Conservation (phyloP, 2,113 vertebrate genomes). For the Microcebus lehilahytsara region DNA sequence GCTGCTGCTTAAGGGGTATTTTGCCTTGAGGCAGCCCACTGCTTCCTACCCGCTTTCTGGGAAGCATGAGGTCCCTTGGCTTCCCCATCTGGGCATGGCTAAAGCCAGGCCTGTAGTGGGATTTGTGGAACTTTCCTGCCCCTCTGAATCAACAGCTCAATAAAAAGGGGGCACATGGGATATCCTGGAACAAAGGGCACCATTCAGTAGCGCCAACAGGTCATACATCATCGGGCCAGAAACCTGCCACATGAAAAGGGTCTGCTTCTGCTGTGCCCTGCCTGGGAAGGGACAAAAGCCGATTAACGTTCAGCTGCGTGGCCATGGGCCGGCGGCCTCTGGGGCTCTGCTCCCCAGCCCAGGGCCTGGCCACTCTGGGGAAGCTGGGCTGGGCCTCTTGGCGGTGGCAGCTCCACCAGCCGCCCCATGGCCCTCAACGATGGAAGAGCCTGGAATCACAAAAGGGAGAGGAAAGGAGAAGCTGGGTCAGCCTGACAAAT, state of each 20-base stretch:
- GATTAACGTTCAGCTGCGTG: neutral
- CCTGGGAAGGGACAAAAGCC: neutral
- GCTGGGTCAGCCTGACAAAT: slow-evolving; percentile 74
- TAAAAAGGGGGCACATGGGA: slow-evolving; percentile 76
- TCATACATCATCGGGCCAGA: slow-evolving; percentile 76
- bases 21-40: neutral
- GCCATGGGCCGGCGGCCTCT: neutral
- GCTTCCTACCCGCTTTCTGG: slow-evolving; percentile 55
- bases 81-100: slow-evolving; percentile 51
- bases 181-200: slow-evolving; percentile 77
- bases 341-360: neutral
- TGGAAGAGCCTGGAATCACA: slow-evolving; percentile 18
- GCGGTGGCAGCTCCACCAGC: neutral
- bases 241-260: slow-evolving; percentile 75
- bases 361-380: neutral
- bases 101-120: slow-evolving; percentile 54
- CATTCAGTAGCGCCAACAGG: slow-evolving; percentile 77
- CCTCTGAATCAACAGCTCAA: slow-evolving; percentile 75
- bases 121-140: slow-evolving; percentile 73
- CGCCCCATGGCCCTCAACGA: neutral
- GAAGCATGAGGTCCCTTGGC: slow-evolving; percentile 22
- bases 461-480: slow-evolving; percentile 46
- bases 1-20: neutral
- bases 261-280: slow-evolving; percentile 60
- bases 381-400: neutral